Percentiles rank a stretch among this genome's conserved stretches.
Conservation (phyloP, 2,797 vertebrate genomes). For the Psittacula echo region DNA sequence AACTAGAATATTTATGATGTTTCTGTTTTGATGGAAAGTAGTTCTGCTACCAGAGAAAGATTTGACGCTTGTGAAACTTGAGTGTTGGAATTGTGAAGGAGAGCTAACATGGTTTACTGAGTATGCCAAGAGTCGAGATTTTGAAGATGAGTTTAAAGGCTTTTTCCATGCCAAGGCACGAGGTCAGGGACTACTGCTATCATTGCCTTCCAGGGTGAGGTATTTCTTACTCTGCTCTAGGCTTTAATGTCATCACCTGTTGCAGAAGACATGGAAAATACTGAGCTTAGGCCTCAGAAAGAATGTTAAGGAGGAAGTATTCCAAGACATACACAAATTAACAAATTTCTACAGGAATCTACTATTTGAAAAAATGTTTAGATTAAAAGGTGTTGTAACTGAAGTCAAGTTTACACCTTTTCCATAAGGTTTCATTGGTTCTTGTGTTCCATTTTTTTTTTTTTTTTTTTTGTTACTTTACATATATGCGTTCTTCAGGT, state of each 20-base stretch:
- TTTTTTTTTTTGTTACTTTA: background rate
- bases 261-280: background rate
- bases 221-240: background rate
- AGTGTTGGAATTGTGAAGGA: background rate
- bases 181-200: background rate
- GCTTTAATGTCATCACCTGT: background rate
- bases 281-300: background rate
- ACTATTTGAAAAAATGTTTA: background rate
- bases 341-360: background rate
- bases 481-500: background rate
- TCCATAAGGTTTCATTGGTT: background rate
- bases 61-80: background rate
- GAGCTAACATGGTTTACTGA: background rate
- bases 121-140: background rate
- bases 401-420: background rate
- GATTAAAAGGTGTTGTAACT: background rate
- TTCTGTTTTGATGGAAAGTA: background rate
- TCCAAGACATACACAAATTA: background rate
- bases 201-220: background rate
- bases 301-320: background rate
- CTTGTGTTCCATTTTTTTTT: background rate
- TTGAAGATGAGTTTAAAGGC: background rate
- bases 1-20: background rate
- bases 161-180: background rate
- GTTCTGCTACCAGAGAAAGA: background rate